Evolutionary conservation across 2,797 vertebrate genomes (phyloP), one percentile per base, ranked within the genome.

Genomic region (Zalophus californianus): DNA sequence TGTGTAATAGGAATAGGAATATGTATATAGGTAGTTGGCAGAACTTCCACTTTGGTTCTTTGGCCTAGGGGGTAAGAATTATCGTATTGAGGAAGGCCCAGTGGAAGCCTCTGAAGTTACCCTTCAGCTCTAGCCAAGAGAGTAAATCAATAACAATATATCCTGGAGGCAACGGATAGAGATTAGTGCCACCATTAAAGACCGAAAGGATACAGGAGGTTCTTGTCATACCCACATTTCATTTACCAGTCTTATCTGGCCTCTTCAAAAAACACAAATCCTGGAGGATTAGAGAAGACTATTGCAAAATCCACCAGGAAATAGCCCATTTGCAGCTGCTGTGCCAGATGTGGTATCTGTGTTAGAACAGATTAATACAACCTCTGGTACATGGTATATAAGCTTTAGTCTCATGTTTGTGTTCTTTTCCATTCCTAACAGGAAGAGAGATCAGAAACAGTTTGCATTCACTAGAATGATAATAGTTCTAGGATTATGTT

Each of bases 51-150:
- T 56, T 29, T 54, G 64, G 29, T 82, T 86, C 66, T 93, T 90
- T 80, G 8, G 6, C n/a, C 23, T 62, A 13, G 35, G 13, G 50
- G n/a, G 6, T 54, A 79, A 84, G 52, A 66, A 35, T 32, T 82
- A 52, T 35, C 8, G 16, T 27, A 64, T 23, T 66, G 41, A 78
- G 52, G 56, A 66, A 90, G 27, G 16, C 52, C 73, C 80, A 60
- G 38, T 86, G 62, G 35, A 92, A 86, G 79, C 41, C 77, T 90
- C 27, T 70, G 48, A 94, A 95, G 79, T 68, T 66, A 62, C 10
- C 25, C 32, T 35, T 79, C n/a, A 52, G 35, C 27, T 8, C 20
- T 23, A 52, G 25, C 16, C 23, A 79, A 88, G 50, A 85, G 44
- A 86, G 6, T 70, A 84, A 84, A 52, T 73, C 15, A 64, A 77